Evolutionary conservation across 2,797 vertebrate species (phyloP).

Genomic region (Molossus alvarezi): DNA sequence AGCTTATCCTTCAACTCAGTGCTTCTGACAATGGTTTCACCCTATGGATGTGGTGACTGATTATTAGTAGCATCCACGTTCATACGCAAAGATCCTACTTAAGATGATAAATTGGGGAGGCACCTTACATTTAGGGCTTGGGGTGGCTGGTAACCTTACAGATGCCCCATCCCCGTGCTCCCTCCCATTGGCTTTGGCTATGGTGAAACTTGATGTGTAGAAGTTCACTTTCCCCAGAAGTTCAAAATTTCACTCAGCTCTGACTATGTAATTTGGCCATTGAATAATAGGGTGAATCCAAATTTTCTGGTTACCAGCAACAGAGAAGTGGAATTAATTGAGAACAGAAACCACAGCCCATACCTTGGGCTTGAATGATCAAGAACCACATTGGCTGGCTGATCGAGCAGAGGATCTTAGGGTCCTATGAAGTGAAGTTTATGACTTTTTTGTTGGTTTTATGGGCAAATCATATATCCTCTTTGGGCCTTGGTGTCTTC

Average conservation of each 20-base stretch:
- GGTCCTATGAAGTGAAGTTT: background rate
- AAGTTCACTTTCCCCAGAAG: conserved; percentile 52
- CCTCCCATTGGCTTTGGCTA: background rate
- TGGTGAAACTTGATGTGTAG: conserved; percentile 17
- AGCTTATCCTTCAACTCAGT: background rate
- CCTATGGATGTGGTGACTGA: background rate
- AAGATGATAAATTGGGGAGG: background rate
- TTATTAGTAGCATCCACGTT: background rate
- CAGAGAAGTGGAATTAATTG: conserved; percentile 41
- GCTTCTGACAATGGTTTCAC: background rate
- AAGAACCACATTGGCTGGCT: background rate
- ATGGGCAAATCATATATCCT: background rate
- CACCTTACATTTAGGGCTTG: background rate
- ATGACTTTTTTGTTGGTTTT: conserved; percentile 41
- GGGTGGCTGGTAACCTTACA: background rate
- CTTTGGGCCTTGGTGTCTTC: background rate
- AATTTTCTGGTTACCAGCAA: conserved; percentile 53
- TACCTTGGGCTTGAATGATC: background rate
- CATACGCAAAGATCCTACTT: background rate
- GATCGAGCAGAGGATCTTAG: background rate
- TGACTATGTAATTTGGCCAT: conserved; percentile 56
- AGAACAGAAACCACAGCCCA: conserved; percentile 60
- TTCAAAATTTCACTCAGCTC: conserved; percentile 57
- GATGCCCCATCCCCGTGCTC: background rate
- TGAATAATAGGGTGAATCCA: conserved; percentile 59